phyloP scores from a whole-genome alignment of 2,888 invertebrate species.

The Galerucella nymphaeae region DNA sequence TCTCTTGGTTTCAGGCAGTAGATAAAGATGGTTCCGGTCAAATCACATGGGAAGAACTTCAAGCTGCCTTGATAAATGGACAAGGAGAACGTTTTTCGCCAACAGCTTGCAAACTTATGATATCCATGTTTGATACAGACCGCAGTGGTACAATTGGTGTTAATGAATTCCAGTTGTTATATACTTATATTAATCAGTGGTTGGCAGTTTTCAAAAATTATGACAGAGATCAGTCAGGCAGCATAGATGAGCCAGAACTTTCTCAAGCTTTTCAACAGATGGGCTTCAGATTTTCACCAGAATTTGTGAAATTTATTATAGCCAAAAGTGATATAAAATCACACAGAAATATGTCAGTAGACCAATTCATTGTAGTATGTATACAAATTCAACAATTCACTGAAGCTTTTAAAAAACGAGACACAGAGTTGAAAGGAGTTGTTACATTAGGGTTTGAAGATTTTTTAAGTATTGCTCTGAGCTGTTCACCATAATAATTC shows the following conservation, averaged over 20 bases:
- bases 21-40: conserved; percentile 86
- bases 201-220: conserved; percentile 84
- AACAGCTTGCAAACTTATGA: conserved; percentile 87
- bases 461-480: conserved; percentile 85
- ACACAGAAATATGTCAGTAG: conserved; percentile 78
- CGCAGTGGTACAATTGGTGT: conserved; percentile 86
- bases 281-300: conserved; percentile 87
- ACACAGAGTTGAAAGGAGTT: conserved; percentile 82
- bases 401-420: conserved; percentile 86
- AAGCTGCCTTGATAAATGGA: conserved; percentile 84
- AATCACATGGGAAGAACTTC: conserved; percentile 81
- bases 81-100: conserved; percentile 87
- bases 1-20: conserved; percentile 67
- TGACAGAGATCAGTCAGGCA: conserved; percentile 87
- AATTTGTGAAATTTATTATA: conserved; percentile 79
- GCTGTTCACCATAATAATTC: conserved; percentile 67
- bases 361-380: conserved; percentile 89
- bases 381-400: conserved; percentile 90
- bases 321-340: conserved; percentile 75
- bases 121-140: conserved; percentile 90
- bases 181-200: conserved; percentile 91
- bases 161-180: conserved; percentile 86
- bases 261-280: conserved; percentile 84
- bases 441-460: conserved; percentile 92
- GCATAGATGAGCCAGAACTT: conserved; percentile 84